Evolutionary conservation across 1,140 invertebrate genomes (phyloP).

Genomic region (Branchinecta lindahli): DNA sequence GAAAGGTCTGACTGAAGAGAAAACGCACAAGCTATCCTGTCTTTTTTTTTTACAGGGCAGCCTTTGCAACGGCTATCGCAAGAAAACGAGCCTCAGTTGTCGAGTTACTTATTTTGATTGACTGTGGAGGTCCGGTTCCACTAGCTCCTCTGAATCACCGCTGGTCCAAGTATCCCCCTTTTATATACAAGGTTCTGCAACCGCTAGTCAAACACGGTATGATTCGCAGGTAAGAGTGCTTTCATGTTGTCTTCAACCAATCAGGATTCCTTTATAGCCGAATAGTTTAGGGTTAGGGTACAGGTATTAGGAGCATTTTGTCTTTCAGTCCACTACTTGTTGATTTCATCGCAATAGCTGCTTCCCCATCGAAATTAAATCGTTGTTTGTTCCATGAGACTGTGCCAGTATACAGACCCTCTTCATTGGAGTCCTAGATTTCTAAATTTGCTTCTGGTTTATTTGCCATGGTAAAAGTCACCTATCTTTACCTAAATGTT

Average conservation of each 20-base stretch:
- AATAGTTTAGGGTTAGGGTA: not conserved
- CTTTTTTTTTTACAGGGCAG: not conserved
- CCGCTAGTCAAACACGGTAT: not conserved
- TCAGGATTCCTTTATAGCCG: not conserved
- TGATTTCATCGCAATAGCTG: no score
- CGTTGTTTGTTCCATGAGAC: no score
- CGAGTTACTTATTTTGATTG: not conserved
- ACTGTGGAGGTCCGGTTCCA: not conserved
- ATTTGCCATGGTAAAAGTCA: no score
- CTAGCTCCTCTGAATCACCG: not conserved
- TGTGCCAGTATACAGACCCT: no score
- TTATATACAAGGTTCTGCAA: not conserved
- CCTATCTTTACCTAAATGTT: no score
- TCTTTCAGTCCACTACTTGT: no score
- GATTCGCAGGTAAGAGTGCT: not conserved
- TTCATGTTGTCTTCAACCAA: not conserved
- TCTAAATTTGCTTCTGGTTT: no score
- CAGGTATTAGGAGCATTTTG: not conserved
- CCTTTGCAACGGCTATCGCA: not conserved
- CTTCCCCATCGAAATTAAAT: no score
- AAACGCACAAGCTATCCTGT: not conserved
- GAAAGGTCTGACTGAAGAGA: no score
- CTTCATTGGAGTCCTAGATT: no score
- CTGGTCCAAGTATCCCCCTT: not conserved
- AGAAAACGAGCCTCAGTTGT: not conserved